A percentile compares a stretch with the other conserved stretches of the same genome.
Evolutionary conservation across 2,113 vertebrate species (phyloP).

Genomic region (Apteryx owenii): DNA sequence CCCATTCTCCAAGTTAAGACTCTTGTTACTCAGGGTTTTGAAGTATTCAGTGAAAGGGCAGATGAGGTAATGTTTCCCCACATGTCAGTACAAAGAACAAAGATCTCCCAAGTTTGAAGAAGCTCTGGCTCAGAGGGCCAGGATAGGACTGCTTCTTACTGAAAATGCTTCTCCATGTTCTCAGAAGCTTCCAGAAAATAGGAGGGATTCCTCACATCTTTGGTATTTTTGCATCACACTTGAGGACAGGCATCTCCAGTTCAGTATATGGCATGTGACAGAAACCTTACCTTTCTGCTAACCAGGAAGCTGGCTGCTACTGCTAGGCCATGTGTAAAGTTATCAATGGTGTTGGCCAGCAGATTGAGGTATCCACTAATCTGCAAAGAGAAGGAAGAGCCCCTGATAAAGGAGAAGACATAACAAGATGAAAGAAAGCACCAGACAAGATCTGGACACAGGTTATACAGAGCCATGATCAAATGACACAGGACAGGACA

Average conservation of each 20-base stretch:
- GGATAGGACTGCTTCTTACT: background rate
- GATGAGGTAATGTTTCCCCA: background rate
- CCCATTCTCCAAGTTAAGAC: background rate
- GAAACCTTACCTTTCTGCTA: conserved; percentile 92
- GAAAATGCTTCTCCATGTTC: background rate
- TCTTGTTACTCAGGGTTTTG: background rate
- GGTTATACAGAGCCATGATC: background rate
- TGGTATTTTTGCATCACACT: background rate
- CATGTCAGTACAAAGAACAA: background rate
- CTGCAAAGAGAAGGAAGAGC: conserved; percentile 74
- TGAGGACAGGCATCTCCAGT: background rate
- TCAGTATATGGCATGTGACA: background rate
- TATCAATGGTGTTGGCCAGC: conserved; percentile 97
- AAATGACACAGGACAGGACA: background rate
- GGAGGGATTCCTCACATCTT: background rate
- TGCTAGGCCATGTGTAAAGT: conserved; percentile 96
- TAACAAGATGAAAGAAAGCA: background rate
- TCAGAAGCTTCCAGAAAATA: background rate
- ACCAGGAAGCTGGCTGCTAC: conserved; percentile 96
- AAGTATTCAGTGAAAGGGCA: background rate
- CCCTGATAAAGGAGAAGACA: background rate
- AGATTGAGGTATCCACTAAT: conserved; percentile 97
- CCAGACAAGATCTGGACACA: background rate
- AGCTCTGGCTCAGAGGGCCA: background rate
- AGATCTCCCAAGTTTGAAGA: background rate